Conservation (phyloP, 2,888 invertebrate species). For the Pammene aurita region DNA sequence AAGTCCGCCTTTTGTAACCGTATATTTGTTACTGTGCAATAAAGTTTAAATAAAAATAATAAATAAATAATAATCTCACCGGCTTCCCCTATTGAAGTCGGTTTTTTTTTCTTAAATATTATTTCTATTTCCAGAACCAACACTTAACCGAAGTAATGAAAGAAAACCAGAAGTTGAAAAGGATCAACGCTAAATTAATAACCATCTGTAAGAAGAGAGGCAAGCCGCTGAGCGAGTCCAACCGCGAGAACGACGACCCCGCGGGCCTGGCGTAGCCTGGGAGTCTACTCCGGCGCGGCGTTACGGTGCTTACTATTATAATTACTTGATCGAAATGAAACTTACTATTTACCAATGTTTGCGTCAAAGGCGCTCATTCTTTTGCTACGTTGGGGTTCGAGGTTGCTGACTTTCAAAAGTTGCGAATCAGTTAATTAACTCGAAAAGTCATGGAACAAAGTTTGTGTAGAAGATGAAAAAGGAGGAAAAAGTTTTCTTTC, state of each 20-base stretch:
- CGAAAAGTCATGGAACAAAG: not conserved
- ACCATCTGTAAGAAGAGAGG: constrained; percentile 75
- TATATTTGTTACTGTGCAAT: too few relatives aligned
- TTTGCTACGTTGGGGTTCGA: not conserved
- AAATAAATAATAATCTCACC: too few relatives aligned
- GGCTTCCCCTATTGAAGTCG: too few relatives aligned
- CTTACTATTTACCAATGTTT: constrained; percentile 2
- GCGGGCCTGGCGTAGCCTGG: constrained; percentile 50
- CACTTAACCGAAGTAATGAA: constrained; percentile 75
- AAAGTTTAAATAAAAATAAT: too few relatives aligned
- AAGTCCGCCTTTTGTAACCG: too few relatives aligned
- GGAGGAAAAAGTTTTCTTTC: too few relatives aligned
- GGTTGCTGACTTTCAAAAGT: not conserved
- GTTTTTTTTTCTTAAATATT: too few relatives aligned
- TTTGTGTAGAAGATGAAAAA: not conserved
- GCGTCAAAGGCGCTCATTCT: constrained; percentile 9
- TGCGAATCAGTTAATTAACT: not conserved
- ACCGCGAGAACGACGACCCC: constrained; percentile 69
- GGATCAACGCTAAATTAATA: constrained; percentile 72
- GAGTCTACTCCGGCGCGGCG: not conserved
- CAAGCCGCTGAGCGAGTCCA: constrained; percentile 55
- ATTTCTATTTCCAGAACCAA: constrained; percentile 71
- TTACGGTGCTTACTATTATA: constrained; percentile 28
- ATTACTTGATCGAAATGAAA: constrained; percentile 4
- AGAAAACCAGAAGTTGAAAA: constrained; percentile 78